Conservation (phyloP, 2,888 invertebrate species). For the Fragum whitleyi region DNA sequence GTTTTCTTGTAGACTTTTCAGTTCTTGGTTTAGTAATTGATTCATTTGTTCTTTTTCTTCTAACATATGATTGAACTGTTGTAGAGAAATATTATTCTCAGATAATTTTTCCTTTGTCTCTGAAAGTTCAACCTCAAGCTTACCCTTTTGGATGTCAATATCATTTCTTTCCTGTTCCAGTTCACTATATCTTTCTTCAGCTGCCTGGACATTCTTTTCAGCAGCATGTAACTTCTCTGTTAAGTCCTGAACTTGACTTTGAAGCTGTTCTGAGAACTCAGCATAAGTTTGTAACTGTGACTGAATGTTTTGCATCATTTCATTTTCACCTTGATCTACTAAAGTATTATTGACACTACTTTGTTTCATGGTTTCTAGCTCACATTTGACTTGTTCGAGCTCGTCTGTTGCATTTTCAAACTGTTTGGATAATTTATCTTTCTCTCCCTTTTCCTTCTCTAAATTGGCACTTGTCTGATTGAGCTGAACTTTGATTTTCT, state of each 20-base stretch:
- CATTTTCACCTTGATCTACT: neutral
- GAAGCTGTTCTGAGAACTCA: slow-evolving; percentile 73
- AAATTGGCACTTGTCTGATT: slow-evolving; percentile 65
- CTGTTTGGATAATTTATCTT: slow-evolving; percentile 43
- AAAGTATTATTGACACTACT: neutral
- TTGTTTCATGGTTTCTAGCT: slow-evolving; percentile 10
- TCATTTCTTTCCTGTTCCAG: slow-evolving; percentile 53
- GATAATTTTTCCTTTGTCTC: slow-evolving; percentile 35
- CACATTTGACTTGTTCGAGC: neutral
- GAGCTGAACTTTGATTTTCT: slow-evolving; percentile 79
- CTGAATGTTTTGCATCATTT: slow-evolving; percentile 63
- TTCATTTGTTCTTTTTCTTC: slow-evolving; percentile 65
- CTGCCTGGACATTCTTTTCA: slow-evolving; percentile 55
- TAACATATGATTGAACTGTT: slow-evolving; percentile 35
- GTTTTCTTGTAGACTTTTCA: slow-evolving; percentile 20
- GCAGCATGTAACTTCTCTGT: slow-evolving; percentile 62
- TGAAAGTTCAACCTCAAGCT: slow-evolving; percentile 27
- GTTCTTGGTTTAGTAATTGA: slow-evolving; percentile 53
- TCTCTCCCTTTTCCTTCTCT: slow-evolving; percentile 48
- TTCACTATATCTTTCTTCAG: slow-evolving; percentile 47
- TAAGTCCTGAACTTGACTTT: slow-evolving; percentile 71
- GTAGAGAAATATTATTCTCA: slow-evolving; percentile 31
- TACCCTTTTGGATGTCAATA: slow-evolving; percentile 38
- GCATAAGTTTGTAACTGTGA: slow-evolving; percentile 68
- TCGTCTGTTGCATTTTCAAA: slow-evolving; percentile 17